Conservation (phyloP, 2,797 vertebrate species). For the Cossypha caffra region DNA sequence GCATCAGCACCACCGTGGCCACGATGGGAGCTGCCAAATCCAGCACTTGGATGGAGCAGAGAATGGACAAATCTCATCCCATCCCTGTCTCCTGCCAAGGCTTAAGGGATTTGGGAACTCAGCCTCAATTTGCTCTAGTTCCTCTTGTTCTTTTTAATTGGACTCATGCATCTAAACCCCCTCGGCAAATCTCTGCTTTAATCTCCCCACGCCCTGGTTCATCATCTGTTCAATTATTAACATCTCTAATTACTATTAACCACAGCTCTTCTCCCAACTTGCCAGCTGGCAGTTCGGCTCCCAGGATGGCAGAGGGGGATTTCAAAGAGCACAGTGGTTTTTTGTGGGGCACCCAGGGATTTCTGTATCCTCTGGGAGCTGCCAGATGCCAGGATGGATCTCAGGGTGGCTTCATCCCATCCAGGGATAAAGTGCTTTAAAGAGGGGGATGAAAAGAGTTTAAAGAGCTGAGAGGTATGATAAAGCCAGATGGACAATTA, state of each 20-base stretch:
- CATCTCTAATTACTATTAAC: constrained; percentile 38
- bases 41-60: rapidly evolving
- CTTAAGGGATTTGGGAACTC: not conserved
- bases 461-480: not conserved
- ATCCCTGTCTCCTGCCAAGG: not conserved
- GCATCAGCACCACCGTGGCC: rapidly evolving
- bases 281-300: not conserved
- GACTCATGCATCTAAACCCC: not conserved
- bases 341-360: not conserved
- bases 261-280: not conserved
- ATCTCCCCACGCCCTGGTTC: not conserved
- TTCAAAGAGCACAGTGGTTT: not conserved
- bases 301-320: not conserved
- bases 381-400: not conserved
- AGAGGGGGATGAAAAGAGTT: not conserved
- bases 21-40: rapidly evolving
- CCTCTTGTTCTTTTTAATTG: constrained; percentile 16
- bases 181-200: not conserved
- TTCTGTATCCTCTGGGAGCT: not conserved
- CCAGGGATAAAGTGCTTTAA: not conserved
- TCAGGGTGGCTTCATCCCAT: not conserved
- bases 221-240: constrained; percentile 37
- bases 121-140: not conserved
- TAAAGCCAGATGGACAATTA: not conserved
- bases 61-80: rapidly evolving